Evolutionary conservation across 2,888 invertebrate genomes (phyloP).

Genomic region (Drosophila yooni): DNA sequence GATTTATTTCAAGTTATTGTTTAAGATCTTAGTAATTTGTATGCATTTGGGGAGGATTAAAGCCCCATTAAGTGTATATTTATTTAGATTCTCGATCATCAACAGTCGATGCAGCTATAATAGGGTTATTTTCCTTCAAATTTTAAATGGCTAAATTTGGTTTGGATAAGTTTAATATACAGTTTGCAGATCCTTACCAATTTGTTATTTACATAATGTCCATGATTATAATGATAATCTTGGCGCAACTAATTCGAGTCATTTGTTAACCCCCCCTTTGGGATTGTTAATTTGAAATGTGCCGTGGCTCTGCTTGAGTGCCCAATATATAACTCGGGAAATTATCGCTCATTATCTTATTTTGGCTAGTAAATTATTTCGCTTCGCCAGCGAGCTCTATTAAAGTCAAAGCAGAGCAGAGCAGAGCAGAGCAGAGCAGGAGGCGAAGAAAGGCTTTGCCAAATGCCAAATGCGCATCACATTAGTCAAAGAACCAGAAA

Average conservation of each 20-base stretch:
- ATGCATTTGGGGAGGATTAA: not conserved
- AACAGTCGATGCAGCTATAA: not conserved
- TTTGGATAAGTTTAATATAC: not conserved
- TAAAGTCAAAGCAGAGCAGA: conserved; percentile 54
- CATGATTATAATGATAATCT: conserved; percentile 7
- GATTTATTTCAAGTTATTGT: not conserved
- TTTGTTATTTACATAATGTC: not conserved
- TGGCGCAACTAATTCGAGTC: conserved; percentile 5
- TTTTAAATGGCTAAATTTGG: not conserved
- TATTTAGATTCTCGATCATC: not conserved
- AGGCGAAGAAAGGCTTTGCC: conserved; percentile 19
- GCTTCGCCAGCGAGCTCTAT: conserved; percentile 62
- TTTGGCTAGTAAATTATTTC: conserved; percentile 73
- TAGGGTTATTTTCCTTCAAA: not conserved
- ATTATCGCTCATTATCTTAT: conserved; percentile 72
- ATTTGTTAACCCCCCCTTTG: not conserved
- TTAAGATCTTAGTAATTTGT: not conserved
- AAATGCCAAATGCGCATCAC: conserved; percentile 21
- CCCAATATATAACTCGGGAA: conserved; percentile 46
- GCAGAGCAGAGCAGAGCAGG: conserved; percentile 39
- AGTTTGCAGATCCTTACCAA: not conserved
- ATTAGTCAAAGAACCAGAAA: conserved; percentile 43
- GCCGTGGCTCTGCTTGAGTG: conserved; percentile 23
- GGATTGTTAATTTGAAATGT: conserved; percentile 21
- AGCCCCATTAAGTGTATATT: not conserved